Base-by-base conservation (phyloP, 2,888 invertebrate genomes). In the Drosophila mimica region DNA sequence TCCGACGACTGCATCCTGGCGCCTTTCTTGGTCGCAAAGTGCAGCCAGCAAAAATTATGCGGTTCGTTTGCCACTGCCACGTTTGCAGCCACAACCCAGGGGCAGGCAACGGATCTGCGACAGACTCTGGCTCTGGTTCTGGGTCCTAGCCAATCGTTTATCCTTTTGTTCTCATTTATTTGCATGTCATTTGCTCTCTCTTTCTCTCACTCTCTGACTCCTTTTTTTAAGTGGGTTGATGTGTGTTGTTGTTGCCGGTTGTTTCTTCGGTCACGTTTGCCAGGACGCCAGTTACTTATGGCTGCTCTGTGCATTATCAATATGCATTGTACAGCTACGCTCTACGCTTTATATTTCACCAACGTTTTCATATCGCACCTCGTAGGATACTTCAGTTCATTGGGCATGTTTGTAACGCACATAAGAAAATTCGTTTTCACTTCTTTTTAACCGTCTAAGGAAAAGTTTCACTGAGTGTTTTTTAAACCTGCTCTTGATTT, bases 141-240 rank as follows among this genome's bases (percentile, higher is more conserved):
- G 69, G 51, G 58, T 65, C 33, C 66, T n/a, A 54, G 81, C 82
- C 88, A 90, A 86, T 86, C 85, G 90, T 90, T 86, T 90, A 90
- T 88, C 79, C 85, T 76, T 90, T 86, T 86, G 87, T 86, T 86
- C 85, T 88, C 85, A 90, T 86, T 86, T 86, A 86, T 86, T 86
- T 86, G 85, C 85, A 86, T 86, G 89, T 81, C 85, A 86, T 90
- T 86, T 86, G 83, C 81, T 85, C 68, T 53, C 20, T 33, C 79
- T 43, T 4, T 33, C 75, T 30, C 15, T 31, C 33, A 57, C 28
- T 31, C 33, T 60, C 28, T 43, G 59, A 15, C 15, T 46, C 15
- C 20, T 33, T 52, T 31, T 36, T 28, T 56, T 38, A 38, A 38
- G 61, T 56, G 33, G 46, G 56, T 58, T 36, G 30, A 28, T 43